phyloP scores from a whole-genome alignment of 2,797 vertebrate species.

The Cossypha caffra region DNA sequence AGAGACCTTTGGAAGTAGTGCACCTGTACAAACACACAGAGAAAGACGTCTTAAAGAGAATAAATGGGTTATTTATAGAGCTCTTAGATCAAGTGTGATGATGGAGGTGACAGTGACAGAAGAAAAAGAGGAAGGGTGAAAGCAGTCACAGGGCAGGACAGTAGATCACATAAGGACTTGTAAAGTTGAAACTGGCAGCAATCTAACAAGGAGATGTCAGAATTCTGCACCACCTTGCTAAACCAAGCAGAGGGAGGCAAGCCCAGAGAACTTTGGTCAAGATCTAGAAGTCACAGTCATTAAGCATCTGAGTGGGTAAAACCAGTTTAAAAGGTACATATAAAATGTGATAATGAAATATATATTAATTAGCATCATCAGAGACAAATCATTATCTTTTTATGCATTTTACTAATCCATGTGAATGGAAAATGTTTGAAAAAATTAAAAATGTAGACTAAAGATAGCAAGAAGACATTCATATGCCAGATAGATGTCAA shows the following conservation, averaged over 20 bases:
- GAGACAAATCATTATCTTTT: conserved; percentile 42
- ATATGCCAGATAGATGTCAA: conserved; percentile 10
- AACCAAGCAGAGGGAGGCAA: background rate
- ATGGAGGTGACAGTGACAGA: background rate
- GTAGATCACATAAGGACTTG: background rate
- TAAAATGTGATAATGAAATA: conserved; percentile 52
- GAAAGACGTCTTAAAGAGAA: background rate
- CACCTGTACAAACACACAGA: background rate
- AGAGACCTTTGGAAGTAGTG: background rate
- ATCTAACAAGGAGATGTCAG: background rate
- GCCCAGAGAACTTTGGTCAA: background rate
- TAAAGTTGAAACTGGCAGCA: background rate
- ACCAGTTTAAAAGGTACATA: conserved; percentile 37
- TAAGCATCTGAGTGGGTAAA: conserved; percentile 13
- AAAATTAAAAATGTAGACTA: conserved; percentile 16
- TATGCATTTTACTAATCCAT: conserved; percentile 41
- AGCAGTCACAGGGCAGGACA: background rate
- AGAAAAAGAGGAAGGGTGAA: background rate
- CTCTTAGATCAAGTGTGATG: background rate
- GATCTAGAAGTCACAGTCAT: background rate
- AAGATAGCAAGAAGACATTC: background rate
- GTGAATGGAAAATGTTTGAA: conserved; percentile 55
- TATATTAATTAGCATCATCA: conserved; percentile 60
- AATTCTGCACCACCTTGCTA: background rate
- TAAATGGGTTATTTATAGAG: conserved; percentile 4